Base-by-base conservation (phyloP, 2,888 invertebrate genomes). In the Eurytoma californica region DNA sequence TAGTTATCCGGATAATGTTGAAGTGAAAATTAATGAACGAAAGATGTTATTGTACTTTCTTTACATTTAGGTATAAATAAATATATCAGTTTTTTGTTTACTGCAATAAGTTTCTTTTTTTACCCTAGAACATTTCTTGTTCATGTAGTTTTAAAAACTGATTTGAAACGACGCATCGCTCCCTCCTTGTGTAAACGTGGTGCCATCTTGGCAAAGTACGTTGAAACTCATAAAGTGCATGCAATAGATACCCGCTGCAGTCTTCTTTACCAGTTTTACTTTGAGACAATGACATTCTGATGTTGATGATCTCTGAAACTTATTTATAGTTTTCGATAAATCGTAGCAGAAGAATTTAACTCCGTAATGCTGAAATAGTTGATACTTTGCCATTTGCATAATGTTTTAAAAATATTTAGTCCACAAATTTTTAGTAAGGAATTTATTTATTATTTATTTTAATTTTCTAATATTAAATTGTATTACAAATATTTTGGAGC, bases 301-400 rank as follows among this genome's bases (percentile, higher is more conserved):
- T 65, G 74, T 80, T 65, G 66, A 39, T 39, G 39, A 80, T 77
- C 66, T 53, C 47, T 14, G 53, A 61, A 65, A 39, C 18, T 70
- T 73, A 79, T 79, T 79, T 79, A 79, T 79, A 79, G 79, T 70
- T 70, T 74, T 74, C 70, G 60, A 79, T 75, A 79, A 79, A 79
- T 75, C 58, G 28, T 69, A 58, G 51, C 16, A 60, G 30, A 49
- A 65, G 28, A 65, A 80, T 77, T 75, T 67, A 28, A 53, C 28
- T 70, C 14, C 30, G 30, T 75, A 78, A 80, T 63, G 60, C 58
- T 65, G 58, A 80, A 80, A 80, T 78, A 72, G 30, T 78, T 80
- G 80, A 78, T 72, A 24, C 16, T 65, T 61, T 80, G 78, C 78
- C 78, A 80, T 78, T 77, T 72, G 60, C 66, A 72, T 80, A 80